Conservation (phyloP, 2,888 invertebrate genomes). For the Hyposoter dolosus region DNA sequence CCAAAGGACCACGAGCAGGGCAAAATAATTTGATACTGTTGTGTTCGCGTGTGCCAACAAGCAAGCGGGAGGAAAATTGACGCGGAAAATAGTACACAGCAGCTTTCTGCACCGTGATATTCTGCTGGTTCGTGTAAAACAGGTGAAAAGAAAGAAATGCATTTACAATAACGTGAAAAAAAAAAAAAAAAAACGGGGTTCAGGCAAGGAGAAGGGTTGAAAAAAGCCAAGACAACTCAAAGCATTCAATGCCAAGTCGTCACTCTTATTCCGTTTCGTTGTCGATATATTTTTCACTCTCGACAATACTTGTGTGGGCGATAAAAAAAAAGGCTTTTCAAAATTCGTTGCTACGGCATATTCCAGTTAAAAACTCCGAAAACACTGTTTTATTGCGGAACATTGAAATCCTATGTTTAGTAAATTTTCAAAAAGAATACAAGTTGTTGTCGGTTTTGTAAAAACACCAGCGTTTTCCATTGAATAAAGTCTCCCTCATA, state of each 20-base stretch:
- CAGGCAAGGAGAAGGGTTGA: neutral
- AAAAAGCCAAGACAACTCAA: neutral
- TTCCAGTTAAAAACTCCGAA: no score
- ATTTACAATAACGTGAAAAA: neutral
- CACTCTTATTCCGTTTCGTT: neutral
- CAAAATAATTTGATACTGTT: conserved; percentile 5
- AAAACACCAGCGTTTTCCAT: no score
- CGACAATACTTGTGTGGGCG: neutral
- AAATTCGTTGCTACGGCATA: no score
- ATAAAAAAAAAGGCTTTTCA: neutral
- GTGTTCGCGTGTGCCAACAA: neutral
- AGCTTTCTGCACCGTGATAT: conserved; percentile 21
- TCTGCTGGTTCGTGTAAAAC: conserved; percentile 24
- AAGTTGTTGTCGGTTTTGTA: no score
- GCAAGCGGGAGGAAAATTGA: conserved; percentile 2
- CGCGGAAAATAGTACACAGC: neutral
- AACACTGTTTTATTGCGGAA: no score
- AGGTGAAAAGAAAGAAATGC: conserved; percentile 1
- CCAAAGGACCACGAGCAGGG: neutral
- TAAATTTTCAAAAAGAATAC: no score
- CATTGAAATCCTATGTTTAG: no score
- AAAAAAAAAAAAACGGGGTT: no score
- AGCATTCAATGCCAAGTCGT: neutral
- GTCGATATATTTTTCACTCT: neutral
- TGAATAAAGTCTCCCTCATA: no score